Evolutionary conservation across 1,140 invertebrate species (phyloP).

Genomic region (Drosophila kikkawai): DNA sequence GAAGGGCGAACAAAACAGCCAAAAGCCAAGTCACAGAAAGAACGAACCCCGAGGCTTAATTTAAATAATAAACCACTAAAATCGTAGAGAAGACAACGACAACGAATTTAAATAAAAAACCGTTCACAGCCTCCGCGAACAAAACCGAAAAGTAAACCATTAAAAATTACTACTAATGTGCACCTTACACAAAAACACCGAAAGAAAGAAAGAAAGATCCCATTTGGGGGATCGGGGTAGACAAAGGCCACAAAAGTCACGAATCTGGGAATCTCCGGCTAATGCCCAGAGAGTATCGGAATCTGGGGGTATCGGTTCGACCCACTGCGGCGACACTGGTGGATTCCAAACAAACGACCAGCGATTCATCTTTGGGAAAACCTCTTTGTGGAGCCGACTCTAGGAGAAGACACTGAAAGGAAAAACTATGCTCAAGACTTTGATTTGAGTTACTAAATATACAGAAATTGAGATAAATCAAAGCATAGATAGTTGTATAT

Average conservation of each 20-base stretch:
- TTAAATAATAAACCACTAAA: constrained; percentile 83
- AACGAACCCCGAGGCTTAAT: constrained; percentile 55
- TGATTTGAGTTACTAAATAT: not conserved
- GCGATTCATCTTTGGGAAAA: constrained; percentile 78
- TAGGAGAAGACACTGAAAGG: not conserved
- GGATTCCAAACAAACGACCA: constrained; percentile 83
- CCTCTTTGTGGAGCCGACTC: constrained; percentile 72
- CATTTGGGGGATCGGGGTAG: constrained; percentile 42
- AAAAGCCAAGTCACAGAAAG: not conserved
- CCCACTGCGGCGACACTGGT: constrained; percentile 82
- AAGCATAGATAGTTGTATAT: not conserved
- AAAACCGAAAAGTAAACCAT: constrained; percentile 80
- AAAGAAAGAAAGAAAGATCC: constrained; percentile 27
- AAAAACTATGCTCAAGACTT: not conserved
- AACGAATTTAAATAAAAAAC: constrained; percentile 73
- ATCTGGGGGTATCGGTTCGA: constrained; percentile 58
- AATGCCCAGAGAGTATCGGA: constrained; percentile 56
- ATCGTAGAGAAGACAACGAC: constrained; percentile 59
- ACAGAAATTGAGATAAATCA: not conserved
- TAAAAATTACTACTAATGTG: constrained; percentile 84
- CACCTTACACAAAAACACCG: constrained; percentile 75
- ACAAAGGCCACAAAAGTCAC: constrained; percentile 77
- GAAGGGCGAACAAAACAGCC: constrained; percentile 18
- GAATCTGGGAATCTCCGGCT: constrained; percentile 55
- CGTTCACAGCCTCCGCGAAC: constrained; percentile 63